Base-by-base conservation (phyloP, 37 sponge, comb jelly and placozoan species). In the Crambe crambe region DNA sequence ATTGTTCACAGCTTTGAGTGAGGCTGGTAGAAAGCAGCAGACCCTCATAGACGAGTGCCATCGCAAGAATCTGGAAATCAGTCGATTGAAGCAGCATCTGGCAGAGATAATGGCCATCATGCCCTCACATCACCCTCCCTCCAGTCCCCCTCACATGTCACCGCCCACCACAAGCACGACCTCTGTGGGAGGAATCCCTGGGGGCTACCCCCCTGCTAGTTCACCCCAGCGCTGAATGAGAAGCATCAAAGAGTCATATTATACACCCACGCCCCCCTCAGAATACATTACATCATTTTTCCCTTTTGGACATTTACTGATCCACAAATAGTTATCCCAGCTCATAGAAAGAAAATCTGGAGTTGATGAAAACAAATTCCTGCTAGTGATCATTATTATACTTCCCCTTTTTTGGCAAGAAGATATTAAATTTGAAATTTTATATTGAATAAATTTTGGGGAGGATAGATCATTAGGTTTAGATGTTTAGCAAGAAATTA, bases 1-100 rank as follows among this genome's bases (percentile, higher is more conserved):
- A 66, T 76, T 87, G 64, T 87, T 87, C 38, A 75, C 67, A 75
- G 82, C 80, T 23, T 72, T 87, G 64, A 87, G 88, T 60, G 88
- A 87, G 2, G 78, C 81, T 2, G 22, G 73, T 20, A 78, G 51
- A 20, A 78, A 78, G 56, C 56, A 85, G 22, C 80, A 75, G 36
- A 2, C 74, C 18, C 63, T 78, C 6, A 29, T 67, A 65, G 88
- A 87, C 42, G 88, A 87, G 56, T 34, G 74, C 21, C 47, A 69
- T 17, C 56, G 82, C 61, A 87, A 81, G 56, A 42, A 58, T 27
- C 20, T 26, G 0, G 88, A 87, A 39, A 72, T 87, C 58, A 43
- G 76, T 21, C 58, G 70, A 38, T 43, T 87, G 77, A 35, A 31
- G 31, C 77, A 77, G 65, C 56, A 68, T 6, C 70, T 81, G 42